Evolutionary conservation across 2,888 invertebrate genomes (phyloP).

Genomic region (Metopia argyrocephala): DNA sequence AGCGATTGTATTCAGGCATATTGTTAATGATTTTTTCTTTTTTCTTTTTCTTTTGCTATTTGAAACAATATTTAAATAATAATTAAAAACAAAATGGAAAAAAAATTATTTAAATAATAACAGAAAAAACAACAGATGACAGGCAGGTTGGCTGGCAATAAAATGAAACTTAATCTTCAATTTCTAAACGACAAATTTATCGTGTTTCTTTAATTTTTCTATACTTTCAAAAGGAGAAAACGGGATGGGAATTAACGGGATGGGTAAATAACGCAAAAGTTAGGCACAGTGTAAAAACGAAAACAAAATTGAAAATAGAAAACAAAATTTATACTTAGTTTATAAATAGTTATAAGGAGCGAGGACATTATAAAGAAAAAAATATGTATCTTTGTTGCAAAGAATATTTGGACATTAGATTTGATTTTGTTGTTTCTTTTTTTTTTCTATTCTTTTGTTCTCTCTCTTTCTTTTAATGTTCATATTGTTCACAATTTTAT

Average conservation of each 20-base stretch:
- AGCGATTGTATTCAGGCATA: neutral
- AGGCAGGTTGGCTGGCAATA: neutral
- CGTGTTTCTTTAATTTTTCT: neutral
- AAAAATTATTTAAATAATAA: neutral
- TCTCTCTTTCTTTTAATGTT: constrained; percentile 37
- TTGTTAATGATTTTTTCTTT: no score
- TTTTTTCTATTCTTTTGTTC: constrained; percentile 3
- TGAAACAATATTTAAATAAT: constrained; percentile 6
- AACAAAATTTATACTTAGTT: constrained; percentile 27
- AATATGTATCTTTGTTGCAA: constrained; percentile 50
- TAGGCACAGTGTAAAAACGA: neutral
- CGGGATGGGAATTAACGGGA: neutral
- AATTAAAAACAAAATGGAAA: constrained; percentile 24
- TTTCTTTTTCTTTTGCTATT: neutral
- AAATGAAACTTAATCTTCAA: neutral
- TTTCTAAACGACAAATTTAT: neutral
- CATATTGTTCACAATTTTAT: constrained; percentile 57
- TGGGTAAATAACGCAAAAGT: neutral
- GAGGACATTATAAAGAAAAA: neutral
- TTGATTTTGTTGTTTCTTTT: constrained; percentile 39
- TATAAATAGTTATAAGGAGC: constrained; percentile 1
- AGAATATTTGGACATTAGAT: constrained; percentile 51
- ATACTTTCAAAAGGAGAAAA: neutral
- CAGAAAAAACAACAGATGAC: constrained; percentile 13
- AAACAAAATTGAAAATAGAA: neutral